Evolutionary conservation across 2,888 invertebrate genomes (phyloP), one percentile per base, ranked within the genome.

Genomic region (Frankliniella fusca): DNA sequence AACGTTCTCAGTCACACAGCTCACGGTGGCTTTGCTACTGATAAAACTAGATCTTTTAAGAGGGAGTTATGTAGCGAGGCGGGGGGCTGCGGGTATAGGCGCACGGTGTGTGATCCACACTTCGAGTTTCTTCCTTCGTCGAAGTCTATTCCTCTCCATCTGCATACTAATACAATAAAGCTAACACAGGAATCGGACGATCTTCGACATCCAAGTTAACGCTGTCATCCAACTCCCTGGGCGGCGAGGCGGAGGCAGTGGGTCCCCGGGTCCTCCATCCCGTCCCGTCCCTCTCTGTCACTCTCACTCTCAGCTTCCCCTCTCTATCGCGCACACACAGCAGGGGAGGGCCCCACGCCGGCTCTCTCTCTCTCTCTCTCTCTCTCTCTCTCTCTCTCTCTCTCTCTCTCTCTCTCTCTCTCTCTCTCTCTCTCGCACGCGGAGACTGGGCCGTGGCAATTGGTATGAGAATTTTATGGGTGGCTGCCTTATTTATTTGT

Each of bases 391-490:
- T n/a, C 70, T 23, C 54, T 27, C 12, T n/a, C 70, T 23, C 54
- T 27, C 12, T n/a, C 70, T 23, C 54, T 27, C 12, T n/a, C 70
- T 23, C 54, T 27, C 12, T n/a, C 70, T 23, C 54, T 27, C 12
- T n/a, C 70, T 23, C 54, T 27, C 12, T n/a, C 70, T 23, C 23
- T 11, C 70, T 23, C 70, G 70, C 70, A 76, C 70, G 70, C 15
- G 70, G 70, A 27, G 70, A 12, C 70, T 27, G 38, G 38, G 27
- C 70, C 70, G 70, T 23, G 70, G 70, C 70, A 76, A 76, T 76
- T 27, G 70, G 70, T 76, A 76, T 76, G 70, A 76, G 70, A 76
- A 76, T 76, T 76, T 76, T 76, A 76, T 76, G 70, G 70, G 70
- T 23, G 27, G 70, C 27, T 23, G 70, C 70, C 70, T 76, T 76